These are phyloP conservation scores for Incurvaria masculella DNA, from an alignment of 2,888 invertebrate species.

Conservation along the genomic window DNA sequence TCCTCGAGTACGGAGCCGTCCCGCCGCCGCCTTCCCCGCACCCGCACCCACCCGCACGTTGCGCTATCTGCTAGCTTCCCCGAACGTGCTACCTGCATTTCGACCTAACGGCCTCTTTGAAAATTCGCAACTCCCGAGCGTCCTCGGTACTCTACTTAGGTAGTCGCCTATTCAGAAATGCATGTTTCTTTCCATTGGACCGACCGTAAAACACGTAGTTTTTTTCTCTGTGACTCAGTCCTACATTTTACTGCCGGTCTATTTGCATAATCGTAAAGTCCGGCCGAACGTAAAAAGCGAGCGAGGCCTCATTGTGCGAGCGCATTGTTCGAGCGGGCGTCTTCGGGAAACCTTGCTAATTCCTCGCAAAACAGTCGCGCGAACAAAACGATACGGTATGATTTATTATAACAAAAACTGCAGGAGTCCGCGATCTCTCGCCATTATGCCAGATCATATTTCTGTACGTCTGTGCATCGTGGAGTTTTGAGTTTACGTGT, in stretches of 20 bases:
- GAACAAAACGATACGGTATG: slow-evolving; percentile 46
- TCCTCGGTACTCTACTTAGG: slow-evolving; percentile 30
- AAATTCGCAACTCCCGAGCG: not conserved
- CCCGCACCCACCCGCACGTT: not conserved
- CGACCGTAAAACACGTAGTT: slow-evolving; percentile 9
- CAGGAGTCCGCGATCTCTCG: not conserved
- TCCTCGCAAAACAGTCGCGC: slow-evolving; percentile 34
- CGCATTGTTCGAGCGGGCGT: slow-evolving; percentile 39
- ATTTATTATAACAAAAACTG: slow-evolving; percentile 25
- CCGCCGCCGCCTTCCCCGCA: slow-evolving; percentile 12
- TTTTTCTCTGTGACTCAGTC: slow-evolving; percentile 46
- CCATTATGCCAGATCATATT: not conserved
- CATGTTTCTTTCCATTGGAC: not conserved
- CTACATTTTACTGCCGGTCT: slow-evolving; percentile 41
- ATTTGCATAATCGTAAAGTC: slow-evolving; percentile 52
- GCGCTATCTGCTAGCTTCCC: not conserved
- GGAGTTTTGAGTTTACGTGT: no score
- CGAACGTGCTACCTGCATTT: not conserved
- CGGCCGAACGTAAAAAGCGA: slow-evolving; percentile 21
- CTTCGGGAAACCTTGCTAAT: slow-evolving; percentile 33
- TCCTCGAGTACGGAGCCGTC: slow-evolving; percentile 51
- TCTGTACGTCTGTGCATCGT: not conserved
- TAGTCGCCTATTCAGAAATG: slow-evolving; percentile 31
- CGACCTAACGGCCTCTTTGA: not conserved
- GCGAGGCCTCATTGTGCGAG: slow-evolving; percentile 15